phyloP scores from a whole-genome alignment of 2,113 vertebrate species.

The Enhydra lutris region DNA sequence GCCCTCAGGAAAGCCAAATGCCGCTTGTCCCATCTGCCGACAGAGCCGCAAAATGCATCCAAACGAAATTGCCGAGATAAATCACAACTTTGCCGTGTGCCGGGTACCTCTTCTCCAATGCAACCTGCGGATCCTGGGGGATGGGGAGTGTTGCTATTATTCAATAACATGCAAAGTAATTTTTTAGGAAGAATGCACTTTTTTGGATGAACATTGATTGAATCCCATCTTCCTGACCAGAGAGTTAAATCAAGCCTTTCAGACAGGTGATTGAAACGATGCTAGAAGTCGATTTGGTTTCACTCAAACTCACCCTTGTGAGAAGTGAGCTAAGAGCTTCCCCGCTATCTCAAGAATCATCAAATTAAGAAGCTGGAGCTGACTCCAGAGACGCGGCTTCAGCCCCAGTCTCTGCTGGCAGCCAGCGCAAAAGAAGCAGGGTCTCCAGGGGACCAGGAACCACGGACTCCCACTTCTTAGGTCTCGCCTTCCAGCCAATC shows the following conservation, averaged over 20 bases:
- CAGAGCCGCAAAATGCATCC: not conserved
- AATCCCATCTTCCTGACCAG: conserved; percentile 60
- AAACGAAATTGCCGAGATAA: not conserved
- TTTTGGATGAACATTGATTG: conserved; percentile 57
- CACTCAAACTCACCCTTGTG: conserved; percentile 20
- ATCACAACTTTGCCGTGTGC: not conserved
- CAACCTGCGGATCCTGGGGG: not conserved
- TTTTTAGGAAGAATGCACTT: conserved; percentile 41
- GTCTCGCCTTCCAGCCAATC: not conserved
- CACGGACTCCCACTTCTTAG: not conserved
- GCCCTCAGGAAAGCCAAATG: not conserved
- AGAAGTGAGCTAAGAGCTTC: conserved; percentile 50
- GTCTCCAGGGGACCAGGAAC: not conserved
- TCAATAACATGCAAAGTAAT: conserved; percentile 68
- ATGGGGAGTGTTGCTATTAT: not conserved
- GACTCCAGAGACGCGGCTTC: not conserved
- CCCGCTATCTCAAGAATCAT: conserved; percentile 64
- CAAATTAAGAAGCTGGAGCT: conserved; percentile 58
- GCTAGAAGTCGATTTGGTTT: conserved; percentile 58
- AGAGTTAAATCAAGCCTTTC: conserved; percentile 63
- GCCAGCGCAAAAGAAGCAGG: not conserved
- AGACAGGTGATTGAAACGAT: conserved; percentile 65
- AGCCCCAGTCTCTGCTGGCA: not conserved
- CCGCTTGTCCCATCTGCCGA: not conserved
- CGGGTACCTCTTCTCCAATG: not conserved